phyloP scores from a whole-genome alignment of 1,140 invertebrate species.

The Cherax destructor region DNA sequence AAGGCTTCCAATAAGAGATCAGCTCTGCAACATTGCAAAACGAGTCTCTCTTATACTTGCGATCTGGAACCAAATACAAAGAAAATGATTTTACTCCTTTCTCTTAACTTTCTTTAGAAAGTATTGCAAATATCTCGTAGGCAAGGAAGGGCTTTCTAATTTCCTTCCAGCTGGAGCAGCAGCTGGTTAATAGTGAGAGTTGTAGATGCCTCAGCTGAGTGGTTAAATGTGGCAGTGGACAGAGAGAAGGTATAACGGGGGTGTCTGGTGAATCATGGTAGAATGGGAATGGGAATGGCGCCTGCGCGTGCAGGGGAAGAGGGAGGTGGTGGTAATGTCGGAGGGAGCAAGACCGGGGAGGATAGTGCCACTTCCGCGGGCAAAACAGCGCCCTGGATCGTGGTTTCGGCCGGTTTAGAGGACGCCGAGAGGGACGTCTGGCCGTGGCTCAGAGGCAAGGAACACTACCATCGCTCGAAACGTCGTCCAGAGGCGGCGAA shows the following conservation, averaged over 20 bases:
- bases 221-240: slow-evolving; percentile 6
- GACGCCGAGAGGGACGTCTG: slow-evolving; percentile 25
- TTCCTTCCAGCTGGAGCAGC: too few relatives aligned
- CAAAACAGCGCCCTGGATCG: slow-evolving; percentile 36
- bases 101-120: not conserved
- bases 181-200: too few relatives aligned
- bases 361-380: slow-evolving; percentile 31
- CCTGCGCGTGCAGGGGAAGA: slow-evolving; percentile 9
- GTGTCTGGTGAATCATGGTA: slow-evolving; percentile 24
- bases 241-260: too few relatives aligned
- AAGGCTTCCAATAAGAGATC: not conserved
- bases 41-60: slow-evolving; percentile 37
- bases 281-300: not conserved
- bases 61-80: slow-evolving; percentile 44
- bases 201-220: not conserved
- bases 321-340: slow-evolving; percentile 50
- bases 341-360: slow-evolving; percentile 31
- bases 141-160: not conserved
- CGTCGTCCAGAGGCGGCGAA: not conserved
- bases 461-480: not conserved
- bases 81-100: slow-evolving; percentile 13
- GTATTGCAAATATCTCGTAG: not conserved
- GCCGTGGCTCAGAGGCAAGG: not conserved
- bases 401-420: slow-evolving; percentile 15
- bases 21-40: not conserved